Conservation (phyloP, 2,797 vertebrate species). For the Pristis pectinata region DNA sequence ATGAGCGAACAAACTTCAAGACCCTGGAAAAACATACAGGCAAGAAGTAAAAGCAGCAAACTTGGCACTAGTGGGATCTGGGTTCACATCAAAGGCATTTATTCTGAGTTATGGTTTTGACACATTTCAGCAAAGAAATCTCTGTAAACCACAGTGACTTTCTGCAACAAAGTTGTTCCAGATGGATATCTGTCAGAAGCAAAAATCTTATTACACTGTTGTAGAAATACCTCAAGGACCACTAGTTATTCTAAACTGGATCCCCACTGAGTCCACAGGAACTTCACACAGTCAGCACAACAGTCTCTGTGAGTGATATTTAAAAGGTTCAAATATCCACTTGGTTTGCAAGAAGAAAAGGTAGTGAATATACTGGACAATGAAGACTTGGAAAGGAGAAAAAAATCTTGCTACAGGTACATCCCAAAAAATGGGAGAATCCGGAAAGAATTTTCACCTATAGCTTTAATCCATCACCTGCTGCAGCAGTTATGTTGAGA, state of each 20-base stretch:
- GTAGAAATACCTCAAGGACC: background rate
- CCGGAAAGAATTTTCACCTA: background rate
- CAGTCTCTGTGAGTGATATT: background rate
- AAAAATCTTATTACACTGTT: background rate
- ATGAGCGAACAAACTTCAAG: slow-evolving; percentile 12
- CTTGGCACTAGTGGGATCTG: slow-evolving; percentile 13
- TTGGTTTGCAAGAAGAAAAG: background rate
- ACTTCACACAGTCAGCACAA: background rate
- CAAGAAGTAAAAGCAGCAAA: slow-evolving; percentile 10
- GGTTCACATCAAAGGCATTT: slow-evolving; percentile 33
- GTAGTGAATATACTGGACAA: background rate
- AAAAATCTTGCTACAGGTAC: background rate
- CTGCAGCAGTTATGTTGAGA: background rate
- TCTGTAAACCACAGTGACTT: background rate
- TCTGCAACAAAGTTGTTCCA: slow-evolving; percentile 1
- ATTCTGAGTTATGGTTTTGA: slow-evolving; percentile 30
- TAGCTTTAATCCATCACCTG: background rate
- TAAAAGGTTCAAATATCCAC: background rate
- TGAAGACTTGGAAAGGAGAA: background rate
- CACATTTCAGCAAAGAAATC: slow-evolving; percentile 18
- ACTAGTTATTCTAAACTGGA: background rate
- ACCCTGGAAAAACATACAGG: slow-evolving; percentile 19
- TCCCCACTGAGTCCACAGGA: background rate
- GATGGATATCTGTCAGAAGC: slow-evolving; percentile 20
- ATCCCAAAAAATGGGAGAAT: background rate